phyloP scores from a whole-genome alignment of 2,888 invertebrate species.

The Metalampra italica region DNA sequence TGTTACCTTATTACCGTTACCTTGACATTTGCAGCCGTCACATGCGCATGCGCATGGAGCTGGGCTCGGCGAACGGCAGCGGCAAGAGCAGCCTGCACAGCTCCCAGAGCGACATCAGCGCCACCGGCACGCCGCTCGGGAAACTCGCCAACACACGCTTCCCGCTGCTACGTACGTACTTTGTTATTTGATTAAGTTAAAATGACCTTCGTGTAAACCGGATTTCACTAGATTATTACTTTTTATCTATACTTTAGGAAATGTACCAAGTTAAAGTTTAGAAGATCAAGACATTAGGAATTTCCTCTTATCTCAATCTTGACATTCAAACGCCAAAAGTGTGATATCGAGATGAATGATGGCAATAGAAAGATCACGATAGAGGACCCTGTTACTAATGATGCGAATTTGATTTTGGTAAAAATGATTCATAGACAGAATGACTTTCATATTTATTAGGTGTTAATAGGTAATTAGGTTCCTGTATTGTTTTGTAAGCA shows the following conservation, averaged over 20 bases:
- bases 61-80: constrained; percentile 73
- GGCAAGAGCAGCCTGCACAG: constrained; percentile 81
- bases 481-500: too few relatives aligned
- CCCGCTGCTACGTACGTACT: constrained; percentile 60
- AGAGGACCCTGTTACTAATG: too few relatives aligned
- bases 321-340: not conserved
- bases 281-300: too few relatives aligned
- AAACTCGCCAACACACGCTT: constrained; percentile 73
- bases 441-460: not conserved
- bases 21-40: constrained; percentile 49
- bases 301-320: not conserved
- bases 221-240: too few relatives aligned
- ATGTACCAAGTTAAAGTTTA: too few relatives aligned
- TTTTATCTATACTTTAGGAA: too few relatives aligned
- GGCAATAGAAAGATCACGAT: not conserved
- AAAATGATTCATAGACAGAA: too few relatives aligned
- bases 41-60: constrained; percentile 74
- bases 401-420: too few relatives aligned
- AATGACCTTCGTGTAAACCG: too few relatives aligned
- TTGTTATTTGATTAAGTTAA: too few relatives aligned
- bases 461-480: too few relatives aligned
- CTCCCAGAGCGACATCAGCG: constrained; percentile 84
- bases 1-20: too few relatives aligned
- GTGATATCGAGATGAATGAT: not conserved
- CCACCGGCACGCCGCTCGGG: constrained; percentile 75